Percentiles rank a stretch among this genome's conserved stretches.
These are phyloP conservation scores for Megamerina dolium DNA, from an alignment of 2,888 invertebrate genomes.

Conservation along the genomic window DNA sequence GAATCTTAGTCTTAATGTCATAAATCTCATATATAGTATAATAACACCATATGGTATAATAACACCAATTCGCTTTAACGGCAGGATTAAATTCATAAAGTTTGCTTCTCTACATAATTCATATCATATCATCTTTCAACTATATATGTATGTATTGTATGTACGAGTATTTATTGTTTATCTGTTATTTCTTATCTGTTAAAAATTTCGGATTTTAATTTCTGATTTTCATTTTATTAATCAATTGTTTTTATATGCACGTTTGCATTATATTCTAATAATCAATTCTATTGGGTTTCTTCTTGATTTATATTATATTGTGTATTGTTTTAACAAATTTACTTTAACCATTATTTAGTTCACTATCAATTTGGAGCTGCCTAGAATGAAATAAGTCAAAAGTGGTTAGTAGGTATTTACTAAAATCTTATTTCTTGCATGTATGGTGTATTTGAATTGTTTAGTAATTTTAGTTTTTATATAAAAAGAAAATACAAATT, in stretches of 20 bases:
- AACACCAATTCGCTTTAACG: slow-evolving; percentile 32
- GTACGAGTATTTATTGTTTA: background rate
- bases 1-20: no score
- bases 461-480: slow-evolving; percentile 1
- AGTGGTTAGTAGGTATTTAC: no score
- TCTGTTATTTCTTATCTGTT: background rate
- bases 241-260: slow-evolving; percentile 2
- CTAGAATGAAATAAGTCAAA: no score
- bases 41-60: background rate
- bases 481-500: background rate
- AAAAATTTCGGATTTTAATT: background rate
- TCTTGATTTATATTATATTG: no score
- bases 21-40: no score
- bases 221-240: slow-evolving; percentile 2
- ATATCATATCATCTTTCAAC: slow-evolving; percentile 4
- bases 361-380: background rate
- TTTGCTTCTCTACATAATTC: background rate
- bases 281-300: no score
- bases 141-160: no score
- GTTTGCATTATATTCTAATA: no score
- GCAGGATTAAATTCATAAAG: slow-evolving; percentile 36
- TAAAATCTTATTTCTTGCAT: background rate
- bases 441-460: background rate
- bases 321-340: no score
- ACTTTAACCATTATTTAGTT: no score